Conservation (phyloP, 2,113 vertebrate species). For the Heteronetta atricapilla region DNA sequence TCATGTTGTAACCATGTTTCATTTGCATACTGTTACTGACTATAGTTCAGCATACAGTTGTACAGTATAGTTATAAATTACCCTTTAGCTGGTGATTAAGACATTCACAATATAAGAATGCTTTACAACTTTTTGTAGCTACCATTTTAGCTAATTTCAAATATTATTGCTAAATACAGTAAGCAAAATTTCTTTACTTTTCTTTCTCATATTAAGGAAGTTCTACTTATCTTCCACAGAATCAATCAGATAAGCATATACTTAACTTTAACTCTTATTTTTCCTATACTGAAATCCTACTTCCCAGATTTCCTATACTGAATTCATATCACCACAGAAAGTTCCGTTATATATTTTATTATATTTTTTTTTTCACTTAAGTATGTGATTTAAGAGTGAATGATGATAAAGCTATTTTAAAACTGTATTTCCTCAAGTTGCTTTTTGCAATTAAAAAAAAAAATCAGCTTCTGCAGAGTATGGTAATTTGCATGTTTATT, state of each 20-base stretch:
- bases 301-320: not conserved
- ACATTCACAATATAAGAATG: not conserved
- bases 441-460: not conserved
- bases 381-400: not conserved
- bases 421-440: not conserved
- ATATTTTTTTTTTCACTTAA: not conserved
- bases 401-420: not conserved
- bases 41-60: not conserved
- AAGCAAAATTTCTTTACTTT: not conserved
- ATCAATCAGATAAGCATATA: not conserved
- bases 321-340: not conserved
- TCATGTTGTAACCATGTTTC: not conserved
- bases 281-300: no score
- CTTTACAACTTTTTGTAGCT: not conserved
- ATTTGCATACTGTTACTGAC: not conserved
- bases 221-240: not conserved
- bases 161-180: not conserved
- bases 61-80: not conserved
- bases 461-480: not conserved
- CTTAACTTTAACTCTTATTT: not conserved
- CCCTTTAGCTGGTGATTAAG: not conserved
- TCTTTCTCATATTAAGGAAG: not conserved
- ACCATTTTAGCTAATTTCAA: not conserved
- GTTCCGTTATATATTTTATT: fast-evolving
- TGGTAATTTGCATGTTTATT: not conserved